Conservation (phyloP, 1,140 invertebrate species). For the Rhizoglyphus robini region DNA sequence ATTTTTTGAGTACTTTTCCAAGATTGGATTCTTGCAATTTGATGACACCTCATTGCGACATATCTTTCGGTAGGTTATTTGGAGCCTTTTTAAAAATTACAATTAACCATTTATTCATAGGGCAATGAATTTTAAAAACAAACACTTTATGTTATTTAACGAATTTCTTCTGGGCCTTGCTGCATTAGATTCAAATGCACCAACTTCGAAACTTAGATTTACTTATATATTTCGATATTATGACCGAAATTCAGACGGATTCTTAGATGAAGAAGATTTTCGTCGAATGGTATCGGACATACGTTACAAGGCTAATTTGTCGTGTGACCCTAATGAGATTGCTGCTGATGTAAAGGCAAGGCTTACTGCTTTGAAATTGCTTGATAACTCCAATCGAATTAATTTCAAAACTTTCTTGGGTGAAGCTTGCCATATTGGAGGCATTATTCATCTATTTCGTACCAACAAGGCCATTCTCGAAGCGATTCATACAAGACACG, state of each 20-base stretch:
- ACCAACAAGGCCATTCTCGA: background rate
- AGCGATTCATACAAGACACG: background rate
- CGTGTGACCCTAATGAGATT: background rate
- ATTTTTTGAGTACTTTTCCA: constrained; percentile 15
- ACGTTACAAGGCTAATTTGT: constrained; percentile 22
- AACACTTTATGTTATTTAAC: constrained; percentile 3
- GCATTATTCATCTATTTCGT: background rate
- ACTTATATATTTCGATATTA: constrained; percentile 24
- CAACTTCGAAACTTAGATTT: constrained; percentile 35
- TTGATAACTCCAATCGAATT: background rate
- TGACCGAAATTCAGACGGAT: constrained; percentile 18
- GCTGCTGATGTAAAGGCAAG: background rate
- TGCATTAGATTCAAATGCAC: constrained; percentile 39
- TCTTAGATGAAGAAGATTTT: constrained; percentile 12
- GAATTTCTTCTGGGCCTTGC: constrained; percentile 34
- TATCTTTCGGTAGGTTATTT: background rate
- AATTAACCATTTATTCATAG: background rate
- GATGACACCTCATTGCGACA: background rate
- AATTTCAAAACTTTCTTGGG: background rate
- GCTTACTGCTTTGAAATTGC: background rate
- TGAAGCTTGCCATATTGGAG: background rate
- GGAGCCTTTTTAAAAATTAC: constrained; percentile 28
- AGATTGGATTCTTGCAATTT: background rate
- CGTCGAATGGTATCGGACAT: constrained; percentile 6
- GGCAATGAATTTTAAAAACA: background rate